These are phyloP conservation scores for Aromia moschata DNA, from an alignment of 2,888 invertebrate genomes.

Conservation along the genomic window DNA sequence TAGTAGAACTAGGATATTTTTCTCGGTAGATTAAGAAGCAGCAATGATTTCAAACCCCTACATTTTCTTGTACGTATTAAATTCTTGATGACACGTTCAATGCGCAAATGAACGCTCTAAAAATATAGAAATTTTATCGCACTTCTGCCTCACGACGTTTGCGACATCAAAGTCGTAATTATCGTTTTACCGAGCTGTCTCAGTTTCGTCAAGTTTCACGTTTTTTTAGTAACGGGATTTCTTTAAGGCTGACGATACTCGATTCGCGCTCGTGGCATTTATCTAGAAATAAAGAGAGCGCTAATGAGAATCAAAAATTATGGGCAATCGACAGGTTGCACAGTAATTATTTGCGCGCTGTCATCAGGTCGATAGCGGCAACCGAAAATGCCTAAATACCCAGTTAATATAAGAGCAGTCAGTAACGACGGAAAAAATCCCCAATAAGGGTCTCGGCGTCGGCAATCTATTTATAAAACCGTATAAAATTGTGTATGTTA, in stretches of 20 bases:
- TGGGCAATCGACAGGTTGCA: constrained; percentile 5
- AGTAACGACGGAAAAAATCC: too few species aligned
- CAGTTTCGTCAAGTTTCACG: not conserved
- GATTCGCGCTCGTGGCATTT: not conserved
- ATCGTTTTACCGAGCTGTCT: not conserved
- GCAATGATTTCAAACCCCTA: too few species aligned
- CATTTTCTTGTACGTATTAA: not conserved
- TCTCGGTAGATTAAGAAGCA: too few species aligned
- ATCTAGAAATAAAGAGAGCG: constrained; percentile 10
- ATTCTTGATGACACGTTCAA: not conserved
- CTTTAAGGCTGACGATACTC: not conserved
- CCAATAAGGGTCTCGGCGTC: too few species aligned
- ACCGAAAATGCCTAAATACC: too few species aligned
- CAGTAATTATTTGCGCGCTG: constrained; percentile 3
- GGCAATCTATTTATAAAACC: too few species aligned
- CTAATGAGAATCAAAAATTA: constrained; percentile 15
- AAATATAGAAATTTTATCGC: not conserved
- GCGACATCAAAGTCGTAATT: not conserved
- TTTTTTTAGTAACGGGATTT: not conserved
- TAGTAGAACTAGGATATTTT: too few species aligned
- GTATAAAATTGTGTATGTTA: too few species aligned
- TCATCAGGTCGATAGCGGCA: not conserved
- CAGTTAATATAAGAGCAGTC: too few species aligned
- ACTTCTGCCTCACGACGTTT: not conserved
- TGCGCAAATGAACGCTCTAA: not conserved